Percentiles rank a stretch among this genome's conserved stretches.
These are phyloP conservation scores for Cryptosula pallasiana DNA, from an alignment of 2,888 invertebrate species.

Conservation along the genomic window DNA sequence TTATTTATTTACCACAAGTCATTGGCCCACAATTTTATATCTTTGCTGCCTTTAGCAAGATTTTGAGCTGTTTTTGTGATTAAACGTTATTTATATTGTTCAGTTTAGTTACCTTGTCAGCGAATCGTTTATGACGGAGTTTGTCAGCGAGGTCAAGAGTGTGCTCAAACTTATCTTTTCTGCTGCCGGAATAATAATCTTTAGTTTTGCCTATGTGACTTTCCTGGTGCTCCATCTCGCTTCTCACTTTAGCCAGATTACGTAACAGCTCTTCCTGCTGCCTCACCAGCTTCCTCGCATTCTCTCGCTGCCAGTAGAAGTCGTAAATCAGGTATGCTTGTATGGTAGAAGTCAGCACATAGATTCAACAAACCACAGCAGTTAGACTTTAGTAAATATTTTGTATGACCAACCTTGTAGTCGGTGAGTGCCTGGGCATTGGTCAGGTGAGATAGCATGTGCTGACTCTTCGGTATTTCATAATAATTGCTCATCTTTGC, in stretches of 20 bases:
- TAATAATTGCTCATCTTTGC: not conserved
- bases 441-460: slow-evolving; percentile 14
- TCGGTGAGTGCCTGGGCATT: not conserved
- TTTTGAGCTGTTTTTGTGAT: too few relatives aligned
- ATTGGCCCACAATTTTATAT: too few relatives aligned
- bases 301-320: not conserved
- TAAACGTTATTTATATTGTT: too few relatives aligned
- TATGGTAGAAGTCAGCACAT: too few relatives aligned
- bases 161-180: not conserved
- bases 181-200: slow-evolving; percentile 8
- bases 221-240: not conserved
- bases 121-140: not conserved
- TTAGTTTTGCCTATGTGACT: slow-evolving; percentile 14
- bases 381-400: too few relatives aligned
- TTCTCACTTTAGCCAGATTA: slow-evolving; percentile 11
- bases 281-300: not conserved
- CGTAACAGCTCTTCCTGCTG: slow-evolving; percentile 15
- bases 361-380: too few relatives aligned
- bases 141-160: not conserved
- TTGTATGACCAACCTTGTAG: slow-evolving; percentile 14
- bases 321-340: too few relatives aligned
- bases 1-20: too few relatives aligned
- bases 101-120: slow-evolving; percentile 3
- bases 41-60: too few relatives aligned
- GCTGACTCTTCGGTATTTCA: not conserved